A percentile compares a stretch with the other conserved stretches of the same genome.
Conservation (phyloP, 1,140 invertebrate species). For the Theocolax elegans region DNA sequence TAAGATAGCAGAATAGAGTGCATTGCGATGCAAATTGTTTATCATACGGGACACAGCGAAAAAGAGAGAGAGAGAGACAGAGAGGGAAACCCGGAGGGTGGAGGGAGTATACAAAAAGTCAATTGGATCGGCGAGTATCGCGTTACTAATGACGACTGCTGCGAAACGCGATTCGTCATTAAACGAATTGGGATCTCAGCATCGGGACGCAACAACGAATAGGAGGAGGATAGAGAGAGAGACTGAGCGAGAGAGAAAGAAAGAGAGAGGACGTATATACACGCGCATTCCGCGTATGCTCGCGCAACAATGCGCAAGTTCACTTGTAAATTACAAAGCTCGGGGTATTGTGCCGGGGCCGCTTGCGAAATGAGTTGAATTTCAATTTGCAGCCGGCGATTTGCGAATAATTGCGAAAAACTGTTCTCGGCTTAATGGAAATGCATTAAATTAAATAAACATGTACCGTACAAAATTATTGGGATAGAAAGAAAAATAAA, state of each 20-base stretch:
- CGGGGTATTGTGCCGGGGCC: neutral
- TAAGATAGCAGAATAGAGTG: neutral
- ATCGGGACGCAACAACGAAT: neutral
- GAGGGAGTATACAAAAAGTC: slow-evolving; percentile 16
- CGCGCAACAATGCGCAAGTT: slow-evolving; percentile 29
- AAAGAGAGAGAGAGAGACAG: neutral
- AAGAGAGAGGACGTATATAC: too few relatives aligned
- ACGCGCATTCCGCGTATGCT: slow-evolving; percentile 8
- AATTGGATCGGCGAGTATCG: slow-evolving; percentile 15
- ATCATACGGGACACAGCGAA: slow-evolving; percentile 6
- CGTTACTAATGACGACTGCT: slow-evolving; percentile 36
- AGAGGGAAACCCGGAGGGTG: neutral
- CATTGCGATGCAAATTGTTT: slow-evolving; percentile 16
- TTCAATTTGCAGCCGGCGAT: slow-evolving; percentile 32
- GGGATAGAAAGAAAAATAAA: too few relatives aligned
- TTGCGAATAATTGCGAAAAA: slow-evolving; percentile 26
- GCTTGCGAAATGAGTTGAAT: slow-evolving; percentile 36
- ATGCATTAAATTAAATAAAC: slow-evolving; percentile 23
- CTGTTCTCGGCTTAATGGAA: slow-evolving; percentile 4
- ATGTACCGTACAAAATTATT: neutral
- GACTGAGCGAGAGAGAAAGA: neutral
- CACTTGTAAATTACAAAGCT: slow-evolving; percentile 40
- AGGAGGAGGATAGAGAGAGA: neutral
- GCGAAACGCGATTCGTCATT: slow-evolving; percentile 36
- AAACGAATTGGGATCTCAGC: slow-evolving; percentile 33